Evolutionary conservation across 2,113 vertebrate genomes (phyloP).

Genomic region (Panthera uncia): DNA sequence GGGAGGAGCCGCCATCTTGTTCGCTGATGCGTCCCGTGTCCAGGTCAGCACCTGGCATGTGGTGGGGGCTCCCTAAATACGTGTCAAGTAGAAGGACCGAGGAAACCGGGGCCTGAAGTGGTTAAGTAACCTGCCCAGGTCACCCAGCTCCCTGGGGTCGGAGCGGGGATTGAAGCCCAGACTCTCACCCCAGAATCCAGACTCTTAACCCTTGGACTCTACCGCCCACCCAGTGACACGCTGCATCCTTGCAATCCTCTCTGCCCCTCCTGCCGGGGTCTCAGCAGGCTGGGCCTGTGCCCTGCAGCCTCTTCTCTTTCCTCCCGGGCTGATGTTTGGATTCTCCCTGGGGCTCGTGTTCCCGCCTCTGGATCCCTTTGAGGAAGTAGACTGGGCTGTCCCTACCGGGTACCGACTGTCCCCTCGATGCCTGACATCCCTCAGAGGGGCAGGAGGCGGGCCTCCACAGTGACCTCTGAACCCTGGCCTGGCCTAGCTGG

Average conservation of each 20-base stretch:
- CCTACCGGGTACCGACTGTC: not conserved
- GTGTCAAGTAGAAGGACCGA: not conserved
- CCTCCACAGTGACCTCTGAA: not conserved
- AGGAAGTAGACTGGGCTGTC: not conserved
- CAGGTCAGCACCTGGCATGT: not conserved
- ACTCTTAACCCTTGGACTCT: not conserved
- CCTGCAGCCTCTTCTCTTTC: not conserved
- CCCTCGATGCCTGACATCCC: not conserved
- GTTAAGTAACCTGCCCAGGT: too few relatives aligned
- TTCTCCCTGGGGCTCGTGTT: not conserved
- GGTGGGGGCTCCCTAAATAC: not conserved
- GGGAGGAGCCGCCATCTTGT: not conserved
- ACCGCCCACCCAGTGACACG: not conserved
- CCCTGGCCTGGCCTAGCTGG: not conserved
- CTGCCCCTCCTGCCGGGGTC: not conserved
- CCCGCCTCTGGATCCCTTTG: not conserved
- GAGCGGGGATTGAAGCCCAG: not conserved
- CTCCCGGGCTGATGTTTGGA: not conserved
- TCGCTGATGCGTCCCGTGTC: not conserved
- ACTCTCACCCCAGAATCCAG: not conserved
- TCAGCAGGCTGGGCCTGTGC: not conserved
- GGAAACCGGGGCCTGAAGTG: not conserved
- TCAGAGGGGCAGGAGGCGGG: not conserved
- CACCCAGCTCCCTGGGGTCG: not conserved
- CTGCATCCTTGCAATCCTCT: not conserved